phyloP scores from a whole-genome alignment of 2,888 invertebrate species.

The Cephus rjabovi region DNA sequence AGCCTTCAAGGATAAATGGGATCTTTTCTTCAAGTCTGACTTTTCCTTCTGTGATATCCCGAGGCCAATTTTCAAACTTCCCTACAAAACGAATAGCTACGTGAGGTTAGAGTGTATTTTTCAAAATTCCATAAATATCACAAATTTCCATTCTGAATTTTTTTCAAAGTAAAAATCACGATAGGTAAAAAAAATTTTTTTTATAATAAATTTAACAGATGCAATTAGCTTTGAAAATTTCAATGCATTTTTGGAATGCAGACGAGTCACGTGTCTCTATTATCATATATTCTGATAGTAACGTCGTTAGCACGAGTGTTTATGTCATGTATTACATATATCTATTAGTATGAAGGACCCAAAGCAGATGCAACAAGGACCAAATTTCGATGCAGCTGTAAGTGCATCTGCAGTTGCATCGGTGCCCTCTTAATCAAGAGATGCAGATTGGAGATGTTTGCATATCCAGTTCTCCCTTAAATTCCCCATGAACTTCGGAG shows the following conservation, averaged over 20 bases:
- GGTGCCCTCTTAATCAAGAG: conserved; percentile 20
- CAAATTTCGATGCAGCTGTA: background rate
- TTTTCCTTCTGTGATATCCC: background rate
- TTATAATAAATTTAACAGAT: too few species aligned
- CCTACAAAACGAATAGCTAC: background rate
- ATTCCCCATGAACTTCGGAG: background rate
- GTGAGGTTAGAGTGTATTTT: too few species aligned
- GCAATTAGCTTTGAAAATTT: too few species aligned
- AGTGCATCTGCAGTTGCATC: background rate
- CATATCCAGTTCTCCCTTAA: conserved; percentile 8
- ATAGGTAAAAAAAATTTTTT: too few species aligned
- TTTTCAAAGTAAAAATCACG: too few species aligned
- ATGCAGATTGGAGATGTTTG: conserved; percentile 22
- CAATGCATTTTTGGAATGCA: background rate
- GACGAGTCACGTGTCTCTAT: background rate
- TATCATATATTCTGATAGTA: background rate
- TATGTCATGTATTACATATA: background rate
- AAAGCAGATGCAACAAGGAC: background rate
- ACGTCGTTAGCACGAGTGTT: background rate
- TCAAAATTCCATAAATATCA: too few species aligned
- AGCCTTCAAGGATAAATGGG: background rate
- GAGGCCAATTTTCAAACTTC: too few species aligned
- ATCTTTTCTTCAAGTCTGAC: background rate
- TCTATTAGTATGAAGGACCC: background rate
- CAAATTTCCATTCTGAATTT: too few species aligned